Conservation (phyloP, 2,797 vertebrate species). For the Spheniscus humboldti region DNA sequence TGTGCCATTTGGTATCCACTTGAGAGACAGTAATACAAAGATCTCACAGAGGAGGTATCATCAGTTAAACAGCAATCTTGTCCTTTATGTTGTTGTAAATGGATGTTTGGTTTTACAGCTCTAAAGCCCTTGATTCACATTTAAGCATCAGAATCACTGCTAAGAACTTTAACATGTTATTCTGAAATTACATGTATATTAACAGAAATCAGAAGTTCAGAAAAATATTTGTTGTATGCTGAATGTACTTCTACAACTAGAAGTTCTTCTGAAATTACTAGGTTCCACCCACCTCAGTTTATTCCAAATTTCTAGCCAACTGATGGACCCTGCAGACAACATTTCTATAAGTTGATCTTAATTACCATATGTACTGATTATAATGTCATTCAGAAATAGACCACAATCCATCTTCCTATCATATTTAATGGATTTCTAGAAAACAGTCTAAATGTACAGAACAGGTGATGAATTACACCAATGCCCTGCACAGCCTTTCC, state of each 20-base stretch:
- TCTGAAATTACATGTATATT: neutral
- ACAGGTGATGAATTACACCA: slow-evolving; percentile 61
- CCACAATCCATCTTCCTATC: slow-evolving; percentile 84
- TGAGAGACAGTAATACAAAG: neutral
- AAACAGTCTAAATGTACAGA: slow-evolving; percentile 61
- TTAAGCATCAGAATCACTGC: neutral
- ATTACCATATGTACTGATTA: slow-evolving; percentile 83
- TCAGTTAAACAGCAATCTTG: neutral
- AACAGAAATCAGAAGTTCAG: neutral
- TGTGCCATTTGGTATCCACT: neutral
- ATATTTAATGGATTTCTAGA: slow-evolving; percentile 76
- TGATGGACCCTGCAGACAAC: slow-evolving; percentile 71
- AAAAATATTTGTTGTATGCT: neutral
- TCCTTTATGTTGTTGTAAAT: neutral
- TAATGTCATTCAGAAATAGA: slow-evolving; percentile 83
- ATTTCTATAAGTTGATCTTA: slow-evolving; percentile 81
- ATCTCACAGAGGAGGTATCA: neutral
- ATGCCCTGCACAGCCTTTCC: slow-evolving; percentile 18
- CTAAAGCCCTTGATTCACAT: neutral
- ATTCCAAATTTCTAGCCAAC: slow-evolving; percentile 54
- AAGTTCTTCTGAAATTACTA: slow-evolving; percentile 7
- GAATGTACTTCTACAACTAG: neutral
- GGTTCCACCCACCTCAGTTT: neutral
- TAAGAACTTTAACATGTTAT: neutral
- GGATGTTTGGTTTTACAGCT: neutral